Evolutionary conservation across 2,888 invertebrate species (phyloP).

Genomic region (Nomada hirtipes): DNA sequence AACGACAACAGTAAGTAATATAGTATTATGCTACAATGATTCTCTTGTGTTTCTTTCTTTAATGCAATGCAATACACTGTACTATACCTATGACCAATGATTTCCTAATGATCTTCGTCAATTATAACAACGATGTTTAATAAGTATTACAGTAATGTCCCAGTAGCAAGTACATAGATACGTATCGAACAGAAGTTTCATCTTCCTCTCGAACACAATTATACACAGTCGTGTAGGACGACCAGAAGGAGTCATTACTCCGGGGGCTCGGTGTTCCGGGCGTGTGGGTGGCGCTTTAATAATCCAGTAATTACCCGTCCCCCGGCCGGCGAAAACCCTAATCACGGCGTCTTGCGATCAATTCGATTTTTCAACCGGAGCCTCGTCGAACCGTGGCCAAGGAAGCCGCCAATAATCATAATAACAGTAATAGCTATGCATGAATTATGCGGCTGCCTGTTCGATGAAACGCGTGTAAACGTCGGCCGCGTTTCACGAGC

Average conservation of each 20-base stretch:
- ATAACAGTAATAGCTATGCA: slow-evolving; percentile 49
- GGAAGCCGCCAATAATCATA: slow-evolving; percentile 61
- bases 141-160: too few relatives aligned
- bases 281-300: slow-evolving; percentile 68
- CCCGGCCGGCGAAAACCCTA: slow-evolving; percentile 58
- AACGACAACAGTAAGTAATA: too few relatives aligned
- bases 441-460: slow-evolving; percentile 41
- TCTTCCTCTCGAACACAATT: slow-evolving; percentile 1
- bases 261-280: slow-evolving; percentile 7
- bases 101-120: background rate
- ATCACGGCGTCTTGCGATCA: slow-evolving; percentile 50
- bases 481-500: slow-evolving; percentile 17
- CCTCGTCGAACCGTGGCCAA: slow-evolving; percentile 17
- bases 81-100: too few relatives aligned
- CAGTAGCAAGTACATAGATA: background rate
- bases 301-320: slow-evolving; percentile 66
- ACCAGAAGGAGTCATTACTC: slow-evolving; percentile 52
- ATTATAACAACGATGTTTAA: background rate
- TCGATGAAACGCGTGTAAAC: slow-evolving; percentile 36
- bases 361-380: slow-evolving; percentile 45
- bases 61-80: too few relatives aligned
- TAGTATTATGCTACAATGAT: too few relatives aligned
- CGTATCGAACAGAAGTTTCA: slow-evolving; percentile 33
- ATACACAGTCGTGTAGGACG: slow-evolving; percentile 49
- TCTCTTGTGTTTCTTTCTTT: too few relatives aligned